Evolutionary conservation across 2,113 vertebrate species (phyloP).

Genomic region (Dolichotis patagonum): DNA sequence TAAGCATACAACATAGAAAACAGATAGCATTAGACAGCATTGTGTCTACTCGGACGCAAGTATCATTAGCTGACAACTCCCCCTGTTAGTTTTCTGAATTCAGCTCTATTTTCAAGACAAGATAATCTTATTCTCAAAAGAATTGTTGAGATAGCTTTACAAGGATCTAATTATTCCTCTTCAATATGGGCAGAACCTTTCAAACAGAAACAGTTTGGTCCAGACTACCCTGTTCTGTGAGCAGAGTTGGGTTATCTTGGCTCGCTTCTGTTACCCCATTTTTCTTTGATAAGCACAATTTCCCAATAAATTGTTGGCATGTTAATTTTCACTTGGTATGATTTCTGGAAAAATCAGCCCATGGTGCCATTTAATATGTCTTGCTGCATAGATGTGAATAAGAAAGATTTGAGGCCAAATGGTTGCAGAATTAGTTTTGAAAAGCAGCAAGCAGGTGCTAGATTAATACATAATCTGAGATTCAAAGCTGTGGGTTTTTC

Average conservation of each 20-base stretch:
- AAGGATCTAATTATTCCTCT: background rate
- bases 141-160: background rate
- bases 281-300: background rate
- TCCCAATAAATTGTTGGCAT: background rate
- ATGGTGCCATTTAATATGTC: background rate
- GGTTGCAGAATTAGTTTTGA: conserved; percentile 39
- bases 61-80: background rate
- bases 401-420: background rate
- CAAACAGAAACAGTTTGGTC: background rate
- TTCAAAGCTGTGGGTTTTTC: background rate
- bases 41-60: background rate
- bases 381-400: background rate
- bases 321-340: background rate
- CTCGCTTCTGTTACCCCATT: background rate
- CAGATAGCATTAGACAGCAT: background rate
- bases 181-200: background rate
- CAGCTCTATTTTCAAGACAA: background rate
- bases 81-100: background rate
- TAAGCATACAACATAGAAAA: background rate
- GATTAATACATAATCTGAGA: conserved; percentile 21
- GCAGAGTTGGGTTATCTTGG: background rate
- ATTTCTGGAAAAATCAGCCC: background rate
- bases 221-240: background rate
- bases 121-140: background rate
- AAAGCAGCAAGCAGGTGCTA: background rate